Percentiles rank a stretch among this genome's conserved stretches.
These are phyloP conservation scores for Tipula lateralis DNA, from an alignment of 2,888 invertebrate species.

Conservation along the genomic window DNA sequence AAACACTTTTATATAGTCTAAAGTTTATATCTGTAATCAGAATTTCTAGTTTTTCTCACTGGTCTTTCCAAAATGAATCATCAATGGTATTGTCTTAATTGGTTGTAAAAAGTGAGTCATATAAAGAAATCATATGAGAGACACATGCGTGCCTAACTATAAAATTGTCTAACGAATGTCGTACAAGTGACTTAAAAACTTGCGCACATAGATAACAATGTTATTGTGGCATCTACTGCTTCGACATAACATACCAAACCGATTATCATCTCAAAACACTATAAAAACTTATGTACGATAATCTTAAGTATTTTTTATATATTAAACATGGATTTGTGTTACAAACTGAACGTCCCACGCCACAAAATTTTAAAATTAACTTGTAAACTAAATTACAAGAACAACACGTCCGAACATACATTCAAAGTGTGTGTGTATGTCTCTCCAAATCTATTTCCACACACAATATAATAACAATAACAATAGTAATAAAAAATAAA, in stretches of 20 bases:
- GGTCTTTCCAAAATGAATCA: no score
- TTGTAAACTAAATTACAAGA: slow-evolving; percentile 14
- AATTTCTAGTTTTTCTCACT: no score
- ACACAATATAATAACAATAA: not conserved
- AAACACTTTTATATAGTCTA: no score
- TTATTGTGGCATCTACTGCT: not conserved
- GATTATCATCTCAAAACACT: not conserved
- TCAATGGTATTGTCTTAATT: no score
- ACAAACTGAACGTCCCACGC: not conserved
- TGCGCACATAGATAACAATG: no score
- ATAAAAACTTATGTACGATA: not conserved
- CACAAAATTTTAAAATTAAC: slow-evolving; percentile 9
- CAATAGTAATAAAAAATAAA: not conserved
- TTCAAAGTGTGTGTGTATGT: not conserved
- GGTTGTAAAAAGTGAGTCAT: no score
- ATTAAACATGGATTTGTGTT: not conserved
- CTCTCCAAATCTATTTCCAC: not conserved
- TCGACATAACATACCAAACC: not conserved
- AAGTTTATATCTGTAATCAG: no score
- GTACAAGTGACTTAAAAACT: no score
- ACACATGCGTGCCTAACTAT: no score
- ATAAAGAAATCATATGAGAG: no score
- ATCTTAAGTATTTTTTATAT: not conserved
- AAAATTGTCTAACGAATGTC: no score
- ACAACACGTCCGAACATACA: not conserved